Evolutionary conservation across 1,140 invertebrate genomes (phyloP).

Genomic region (Acromyrmex heyeri): DNA sequence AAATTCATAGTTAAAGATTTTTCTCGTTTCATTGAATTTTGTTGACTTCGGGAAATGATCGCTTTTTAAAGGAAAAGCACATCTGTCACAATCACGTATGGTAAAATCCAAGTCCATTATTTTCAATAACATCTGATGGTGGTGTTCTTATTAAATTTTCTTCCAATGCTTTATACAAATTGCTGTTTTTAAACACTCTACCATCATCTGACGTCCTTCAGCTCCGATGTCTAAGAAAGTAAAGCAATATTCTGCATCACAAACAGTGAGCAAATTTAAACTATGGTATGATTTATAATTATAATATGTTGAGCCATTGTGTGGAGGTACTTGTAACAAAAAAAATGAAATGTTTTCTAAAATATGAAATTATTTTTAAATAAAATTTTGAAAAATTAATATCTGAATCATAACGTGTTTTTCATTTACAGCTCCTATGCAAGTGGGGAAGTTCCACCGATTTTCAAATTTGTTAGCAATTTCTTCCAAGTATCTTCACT

Average conservation of each 20-base stretch:
- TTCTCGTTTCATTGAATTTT: too few species aligned
- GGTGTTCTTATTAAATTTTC: neutral
- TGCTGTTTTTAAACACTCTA: neutral
- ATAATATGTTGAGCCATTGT: slow-evolving; percentile 7
- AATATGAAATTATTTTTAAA: neutral
- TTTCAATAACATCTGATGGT: too few species aligned
- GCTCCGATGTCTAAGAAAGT: neutral
- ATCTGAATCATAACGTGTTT: slow-evolving; percentile 10
- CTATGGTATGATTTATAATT: neutral
- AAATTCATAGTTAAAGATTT: too few species aligned
- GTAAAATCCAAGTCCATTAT: too few species aligned
- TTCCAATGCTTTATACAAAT: neutral
- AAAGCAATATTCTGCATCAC: neutral
- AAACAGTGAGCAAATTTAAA: neutral
- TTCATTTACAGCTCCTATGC: neutral
- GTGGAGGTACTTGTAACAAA: neutral
- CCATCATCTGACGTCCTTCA: neutral
- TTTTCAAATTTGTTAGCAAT: neutral
- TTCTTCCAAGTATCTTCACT: too few species aligned
- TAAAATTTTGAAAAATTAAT: neutral
- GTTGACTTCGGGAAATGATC: too few species aligned
- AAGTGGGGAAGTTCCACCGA: neutral
- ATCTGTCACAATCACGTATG: too few species aligned
- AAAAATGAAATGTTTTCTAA: too few species aligned
- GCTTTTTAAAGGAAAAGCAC: too few species aligned